Evolutionary conservation across 2,113 vertebrate species (phyloP), one percentile per base, ranked within the genome.

Genomic region (Rallus limicola): DNA sequence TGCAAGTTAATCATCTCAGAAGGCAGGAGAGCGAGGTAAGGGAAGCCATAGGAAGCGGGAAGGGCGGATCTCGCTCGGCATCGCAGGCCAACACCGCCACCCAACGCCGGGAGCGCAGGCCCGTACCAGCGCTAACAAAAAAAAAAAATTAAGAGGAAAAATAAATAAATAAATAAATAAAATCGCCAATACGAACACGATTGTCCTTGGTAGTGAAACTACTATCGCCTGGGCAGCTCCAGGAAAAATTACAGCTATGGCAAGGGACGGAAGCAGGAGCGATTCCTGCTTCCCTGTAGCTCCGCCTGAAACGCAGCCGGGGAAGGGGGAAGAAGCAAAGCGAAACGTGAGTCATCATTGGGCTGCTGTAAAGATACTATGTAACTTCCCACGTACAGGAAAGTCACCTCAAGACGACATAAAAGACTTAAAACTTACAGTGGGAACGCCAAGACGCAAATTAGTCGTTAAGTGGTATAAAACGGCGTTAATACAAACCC

Each of bases 31-130:
- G 50, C 2, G 38, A 14, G n/a, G 44, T 9, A 2, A 16, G 16
- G 46, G 53, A 29, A 29, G 2, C 0, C 0, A 11, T 10, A 28
- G 2, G 36, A 13, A 3, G 31, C 15, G 46, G 20, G 46, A 33
- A 44, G 80, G 87, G 85, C 64, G 80, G 81, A 15, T 24, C 67
- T 9, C 28, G 16, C 85, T 5, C 20, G 48, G 44, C 17, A 77
- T 21, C 81, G 76, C 92, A 65, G 94, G 88, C 31, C 97, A 58
- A 94, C 93, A 97, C 93, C 94, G 98, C 97, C 98, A 88, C 96
- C 97, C 92, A 75, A 55, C 95, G 97, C 82, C 94, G 58, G 60
- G 48, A 91, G 56, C 28, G 60, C 70, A 83, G 95, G 29, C 31
- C 82, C 33, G 64, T 36, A 38, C 52, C 59, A 63, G 65, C 17